Conservation (phyloP, 2,797 vertebrate genomes). For the Cirrhinus mrigala region DNA sequence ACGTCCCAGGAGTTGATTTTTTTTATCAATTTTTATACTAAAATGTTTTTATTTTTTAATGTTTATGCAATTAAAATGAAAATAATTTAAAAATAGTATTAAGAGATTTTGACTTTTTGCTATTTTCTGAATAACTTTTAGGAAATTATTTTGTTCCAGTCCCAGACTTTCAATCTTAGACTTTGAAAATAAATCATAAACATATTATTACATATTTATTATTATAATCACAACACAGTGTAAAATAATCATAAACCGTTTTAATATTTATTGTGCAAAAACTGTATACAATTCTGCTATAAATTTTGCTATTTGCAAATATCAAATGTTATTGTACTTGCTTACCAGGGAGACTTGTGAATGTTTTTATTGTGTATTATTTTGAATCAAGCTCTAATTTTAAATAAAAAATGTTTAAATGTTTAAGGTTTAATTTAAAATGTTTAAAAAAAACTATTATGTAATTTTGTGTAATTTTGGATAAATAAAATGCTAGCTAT, state of each 20-base stretch:
- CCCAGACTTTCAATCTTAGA: not conserved
- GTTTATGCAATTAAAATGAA: no score
- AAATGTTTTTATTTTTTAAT: no score
- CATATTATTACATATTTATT: not conserved
- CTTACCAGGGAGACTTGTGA: not conserved
- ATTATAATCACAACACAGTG: no score
- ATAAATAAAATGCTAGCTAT: not conserved
- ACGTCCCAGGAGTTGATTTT: no score
- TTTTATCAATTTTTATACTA: no score
- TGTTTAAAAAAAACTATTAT: not conserved
- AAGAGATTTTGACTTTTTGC: not conserved
- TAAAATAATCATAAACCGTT: no score
- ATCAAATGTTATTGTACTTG: not conserved
- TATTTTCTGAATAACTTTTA: not conserved
- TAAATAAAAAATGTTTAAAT: not conserved
- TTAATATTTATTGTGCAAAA: not conserved
- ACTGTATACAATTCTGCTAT: not conserved
- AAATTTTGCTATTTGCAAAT: not conserved
- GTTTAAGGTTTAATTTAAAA: not conserved
- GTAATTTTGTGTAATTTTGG: not conserved
- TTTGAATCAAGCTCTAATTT: not conserved
- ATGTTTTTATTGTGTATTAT: not conserved
- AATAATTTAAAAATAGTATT: no score
- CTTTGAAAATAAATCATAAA: not conserved
- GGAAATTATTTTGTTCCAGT: not conserved